Evolutionary conservation across 1,140 invertebrate species (phyloP), one percentile per base, ranked within the genome.

Genomic region (Monomorium pharaonis): DNA sequence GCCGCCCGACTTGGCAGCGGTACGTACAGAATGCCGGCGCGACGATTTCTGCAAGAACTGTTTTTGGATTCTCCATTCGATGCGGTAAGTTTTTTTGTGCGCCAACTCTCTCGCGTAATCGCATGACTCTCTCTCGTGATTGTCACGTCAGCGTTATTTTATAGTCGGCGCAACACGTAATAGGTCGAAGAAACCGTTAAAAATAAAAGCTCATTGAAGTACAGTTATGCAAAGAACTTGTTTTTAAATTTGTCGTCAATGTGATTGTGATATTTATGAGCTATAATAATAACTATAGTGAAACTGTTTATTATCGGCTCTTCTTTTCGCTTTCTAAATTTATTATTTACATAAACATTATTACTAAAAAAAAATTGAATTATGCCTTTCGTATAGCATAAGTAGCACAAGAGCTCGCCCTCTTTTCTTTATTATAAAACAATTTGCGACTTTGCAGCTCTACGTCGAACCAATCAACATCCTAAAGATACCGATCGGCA

Each of bases 11-110:
- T 99, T 49, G 96, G 97, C 0, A 96, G 96, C 47, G 97, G 97
- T 92, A 97, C 97, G 30, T 99, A 98, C 92, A 96, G 98, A 87
- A 95, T 99, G 86, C 96, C 96, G 75, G 97, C 98, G 3, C 95
- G 99, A 27, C 96, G 98, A 87, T 98, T 99, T 94, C 95, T 99
- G 21, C 98, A 99, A 94, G 99, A 99, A 95, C 95, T 99, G 7
- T 99, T 99, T 95, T 96, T 98, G 47, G 98, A 99, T 93, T 95
- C 98, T 27, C 96, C 96, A 90, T 98, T 98, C 92, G 97, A 97
- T 24, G 95, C 94, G 77, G 94, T 95, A 91, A 94, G 89, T 91
- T 27, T 30, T 75, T 84, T 33, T 21, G 4, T 80, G 3, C 14
- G 37, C 3, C 42, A 9, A 47, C 18, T 18, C 18, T 18, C 30